Percentiles rank a stretch among this genome's conserved stretches.
Conservation (phyloP, 2,797 vertebrate species). For the Ambastaia sidthimunki region DNA sequence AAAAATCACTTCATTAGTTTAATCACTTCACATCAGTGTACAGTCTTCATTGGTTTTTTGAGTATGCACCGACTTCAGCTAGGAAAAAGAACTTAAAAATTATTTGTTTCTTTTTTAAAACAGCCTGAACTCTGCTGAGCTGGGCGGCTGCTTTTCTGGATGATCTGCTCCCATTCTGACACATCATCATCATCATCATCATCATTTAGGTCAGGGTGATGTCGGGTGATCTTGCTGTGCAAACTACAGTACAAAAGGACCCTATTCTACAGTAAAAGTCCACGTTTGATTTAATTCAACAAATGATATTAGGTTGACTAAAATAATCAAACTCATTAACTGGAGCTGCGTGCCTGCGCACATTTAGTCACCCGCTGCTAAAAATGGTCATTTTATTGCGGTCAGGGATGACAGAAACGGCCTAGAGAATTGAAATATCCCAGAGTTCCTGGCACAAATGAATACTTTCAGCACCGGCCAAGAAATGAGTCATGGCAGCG, state of each 20-base stretch:
- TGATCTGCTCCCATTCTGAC: background rate
- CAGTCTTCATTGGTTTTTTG: too few species aligned
- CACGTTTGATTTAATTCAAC: too few species aligned
- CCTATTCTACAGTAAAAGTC: background rate
- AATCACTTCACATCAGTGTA: background rate
- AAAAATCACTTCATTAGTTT: background rate
- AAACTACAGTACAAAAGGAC: background rate
- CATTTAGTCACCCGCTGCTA: too few species aligned
- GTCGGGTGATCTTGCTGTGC: too few species aligned
- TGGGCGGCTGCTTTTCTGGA: background rate
- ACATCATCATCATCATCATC: too few species aligned
- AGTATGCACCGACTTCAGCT: background rate
- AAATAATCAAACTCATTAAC: too few species aligned
- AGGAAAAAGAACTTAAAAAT: background rate
- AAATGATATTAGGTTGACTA: too few species aligned
- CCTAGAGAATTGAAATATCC: too few species aligned
- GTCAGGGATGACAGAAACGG: background rate
- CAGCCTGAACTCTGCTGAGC: background rate
- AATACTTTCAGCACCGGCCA: slow-evolving; percentile 49
- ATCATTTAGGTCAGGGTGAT: background rate
- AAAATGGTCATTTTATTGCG: too few species aligned
- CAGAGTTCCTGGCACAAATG: background rate
- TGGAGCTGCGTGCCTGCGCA: too few species aligned
- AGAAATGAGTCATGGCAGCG: slow-evolving; percentile 64
- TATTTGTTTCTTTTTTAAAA: background rate